Base-by-base conservation (phyloP, 2,113 vertebrate genomes). In the Hippocampus guttulatus region DNA sequence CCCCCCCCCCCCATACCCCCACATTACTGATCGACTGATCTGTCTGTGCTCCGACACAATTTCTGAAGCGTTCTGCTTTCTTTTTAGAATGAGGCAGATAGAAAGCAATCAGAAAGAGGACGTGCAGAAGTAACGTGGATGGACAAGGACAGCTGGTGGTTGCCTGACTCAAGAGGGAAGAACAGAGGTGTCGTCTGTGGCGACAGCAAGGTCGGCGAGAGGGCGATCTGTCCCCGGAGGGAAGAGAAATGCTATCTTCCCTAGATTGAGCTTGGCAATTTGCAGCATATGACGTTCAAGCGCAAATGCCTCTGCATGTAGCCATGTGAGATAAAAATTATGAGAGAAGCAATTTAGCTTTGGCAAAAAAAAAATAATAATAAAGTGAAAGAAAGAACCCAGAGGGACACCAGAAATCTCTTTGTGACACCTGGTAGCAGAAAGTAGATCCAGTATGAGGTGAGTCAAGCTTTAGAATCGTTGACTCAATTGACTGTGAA, bases 141-240 rank as follows among this genome's bases (percentile, higher is more conserved):
- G 43, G 41, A 65, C 64, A 65, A 65, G 64, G 64, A 47, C 64
- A 47, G 64, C 64, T 65, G 43, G n/a, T 47, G 49, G 64, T 65
- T 65, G 41, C 43, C 43, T 47, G 23, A 65, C 43, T 47, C 64
- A 47, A 61, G 30, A 61, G 27, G 27, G 15, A 20, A 33, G 14
- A 61, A 61, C 27, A 3, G 43, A 65, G 41, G 64, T 47, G 43
- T 65, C 64, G 43, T 65, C 64, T 23, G n/a, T 45, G 40, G 40
- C 63, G 21, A 64, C 38, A 64, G 23, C 15, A 43, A 47, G 64
- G 64, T 49, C 64, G n/a, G 64, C 41, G n/a, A 65, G 63, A 65
- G 63, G 63, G 40, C 41, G 63, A 45, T 43, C 43, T 16, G 43
- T 65, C 64, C 64, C 64, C 64, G 25, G 14, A 65, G 64, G 43